Percentiles rank a stretch among this genome's conserved stretches.
phyloP scores from a whole-genome alignment of 2,113 vertebrate genomes.

The Gymnorhina tibicen region DNA sequence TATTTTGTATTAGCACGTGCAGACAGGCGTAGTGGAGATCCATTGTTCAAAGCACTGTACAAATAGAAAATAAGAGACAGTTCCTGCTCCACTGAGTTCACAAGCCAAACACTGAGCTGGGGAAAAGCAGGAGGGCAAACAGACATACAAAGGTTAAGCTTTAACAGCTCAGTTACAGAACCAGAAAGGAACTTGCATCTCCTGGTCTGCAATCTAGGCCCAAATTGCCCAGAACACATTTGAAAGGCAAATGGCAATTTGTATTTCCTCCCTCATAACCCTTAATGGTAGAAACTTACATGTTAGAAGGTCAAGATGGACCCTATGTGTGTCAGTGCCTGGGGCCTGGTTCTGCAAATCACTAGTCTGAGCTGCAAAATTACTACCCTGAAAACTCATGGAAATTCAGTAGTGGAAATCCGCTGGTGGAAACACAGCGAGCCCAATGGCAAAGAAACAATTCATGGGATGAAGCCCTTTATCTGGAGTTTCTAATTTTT shows the following conservation, averaged over 20 bases:
- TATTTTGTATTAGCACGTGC: not conserved
- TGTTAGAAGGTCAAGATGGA: not conserved
- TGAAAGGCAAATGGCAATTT: not conserved
- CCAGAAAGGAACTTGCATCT: not conserved
- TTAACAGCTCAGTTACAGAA: not conserved
- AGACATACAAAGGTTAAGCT: not conserved
- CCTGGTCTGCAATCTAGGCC: not conserved
- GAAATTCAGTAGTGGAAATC: not conserved
- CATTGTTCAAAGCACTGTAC: not conserved
- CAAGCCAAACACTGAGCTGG: not conserved
- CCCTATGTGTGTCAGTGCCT: not conserved
- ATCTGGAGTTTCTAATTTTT: not conserved
- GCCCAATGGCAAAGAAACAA: not conserved
- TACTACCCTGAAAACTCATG: not conserved
- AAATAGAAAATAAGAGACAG: slow-evolving; percentile 20
- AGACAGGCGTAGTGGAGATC: not conserved
- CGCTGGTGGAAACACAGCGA: not conserved
- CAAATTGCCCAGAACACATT: not conserved
- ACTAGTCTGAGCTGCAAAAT: not conserved
- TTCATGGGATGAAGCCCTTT: not conserved
- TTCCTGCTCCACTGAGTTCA: not conserved
- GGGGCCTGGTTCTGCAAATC: not conserved
- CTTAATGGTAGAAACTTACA: not conserved
- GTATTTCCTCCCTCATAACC: not conserved
- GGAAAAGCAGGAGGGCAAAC: not conserved